These are phyloP conservation scores for Rugalucina vietnamica DNA, from an alignment of 2,888 invertebrate species.

Conservation along the genomic window DNA sequence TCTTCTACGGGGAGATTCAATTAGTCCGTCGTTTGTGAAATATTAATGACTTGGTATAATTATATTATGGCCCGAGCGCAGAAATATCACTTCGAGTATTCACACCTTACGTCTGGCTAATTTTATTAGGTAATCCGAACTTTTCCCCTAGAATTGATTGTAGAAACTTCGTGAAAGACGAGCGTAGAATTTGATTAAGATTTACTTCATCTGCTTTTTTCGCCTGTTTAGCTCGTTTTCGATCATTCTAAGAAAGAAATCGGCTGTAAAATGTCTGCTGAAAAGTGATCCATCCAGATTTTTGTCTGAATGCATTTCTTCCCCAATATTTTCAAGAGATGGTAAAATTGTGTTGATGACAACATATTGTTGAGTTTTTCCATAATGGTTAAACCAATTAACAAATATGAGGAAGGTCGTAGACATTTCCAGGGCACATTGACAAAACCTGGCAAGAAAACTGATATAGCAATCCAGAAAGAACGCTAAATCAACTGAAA, in stretches of 20 bases:
- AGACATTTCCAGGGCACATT: no score
- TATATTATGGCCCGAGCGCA: constrained; percentile 68
- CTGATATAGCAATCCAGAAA: no score
- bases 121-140: constrained; percentile 68
- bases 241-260: background rate
- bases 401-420: no score
- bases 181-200: constrained; percentile 55
- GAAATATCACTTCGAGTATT: constrained; percentile 70
- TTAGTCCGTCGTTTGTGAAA: constrained; percentile 72
- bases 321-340: no score
- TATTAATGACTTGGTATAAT: constrained; percentile 74
- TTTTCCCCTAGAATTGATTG: constrained; percentile 54
- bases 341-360: no score
- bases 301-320: no score
- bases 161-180: constrained; percentile 44
- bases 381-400: no score
- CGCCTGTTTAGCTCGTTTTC: background rate
- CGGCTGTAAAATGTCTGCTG: background rate
- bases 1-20: constrained; percentile 68
- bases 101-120: constrained; percentile 71
- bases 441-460: no score
- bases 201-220: constrained; percentile 29
- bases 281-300: no score
- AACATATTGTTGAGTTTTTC: no score
- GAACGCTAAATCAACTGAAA: no score